phyloP scores from a whole-genome alignment of 2,797 vertebrate genomes.

The Coregonus sp. region DNA sequence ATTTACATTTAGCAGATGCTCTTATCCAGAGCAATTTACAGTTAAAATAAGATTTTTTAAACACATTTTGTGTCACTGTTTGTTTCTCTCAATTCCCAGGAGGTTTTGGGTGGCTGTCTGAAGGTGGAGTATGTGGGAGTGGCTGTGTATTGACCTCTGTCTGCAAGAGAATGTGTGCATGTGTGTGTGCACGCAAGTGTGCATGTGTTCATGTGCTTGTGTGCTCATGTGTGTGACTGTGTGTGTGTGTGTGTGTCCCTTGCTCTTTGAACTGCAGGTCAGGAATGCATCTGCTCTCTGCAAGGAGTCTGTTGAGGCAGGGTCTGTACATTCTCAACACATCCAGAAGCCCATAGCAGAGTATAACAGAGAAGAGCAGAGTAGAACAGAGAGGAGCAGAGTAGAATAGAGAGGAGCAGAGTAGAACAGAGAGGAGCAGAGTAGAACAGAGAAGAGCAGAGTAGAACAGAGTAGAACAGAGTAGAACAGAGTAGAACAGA shows the following conservation, averaged over 20 bases:
- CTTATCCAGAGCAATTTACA: too few species aligned
- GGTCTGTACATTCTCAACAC: constrained; percentile 65
- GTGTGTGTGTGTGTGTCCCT: constrained; percentile 31
- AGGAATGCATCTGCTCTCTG: constrained; percentile 75
- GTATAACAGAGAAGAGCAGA: not conserved
- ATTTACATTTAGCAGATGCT: too few species aligned
- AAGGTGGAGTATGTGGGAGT: not conserved
- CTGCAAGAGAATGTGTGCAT: constrained; percentile 6
- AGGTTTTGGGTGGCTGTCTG: constrained; percentile 18
- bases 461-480: too few species aligned
- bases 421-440: too few species aligned
- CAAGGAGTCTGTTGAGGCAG: constrained; percentile 61
- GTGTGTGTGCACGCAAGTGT: constrained; percentile 26
- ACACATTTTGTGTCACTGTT: not conserved
- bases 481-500: too few species aligned
- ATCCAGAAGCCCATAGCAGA: constrained; percentile 46
- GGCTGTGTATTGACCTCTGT: not conserved
- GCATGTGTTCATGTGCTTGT: constrained; percentile 26
- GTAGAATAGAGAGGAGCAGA: too few species aligned
- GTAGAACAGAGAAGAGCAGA: too few species aligned
- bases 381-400: not conserved
- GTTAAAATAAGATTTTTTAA: too few species aligned
- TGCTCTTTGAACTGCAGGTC: constrained; percentile 76
- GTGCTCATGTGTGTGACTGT: constrained; percentile 20
- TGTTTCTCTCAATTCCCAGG: constrained; percentile 27